phyloP scores from a whole-genome alignment of 2,888 invertebrate genomes.

The Thereva unica region DNA sequence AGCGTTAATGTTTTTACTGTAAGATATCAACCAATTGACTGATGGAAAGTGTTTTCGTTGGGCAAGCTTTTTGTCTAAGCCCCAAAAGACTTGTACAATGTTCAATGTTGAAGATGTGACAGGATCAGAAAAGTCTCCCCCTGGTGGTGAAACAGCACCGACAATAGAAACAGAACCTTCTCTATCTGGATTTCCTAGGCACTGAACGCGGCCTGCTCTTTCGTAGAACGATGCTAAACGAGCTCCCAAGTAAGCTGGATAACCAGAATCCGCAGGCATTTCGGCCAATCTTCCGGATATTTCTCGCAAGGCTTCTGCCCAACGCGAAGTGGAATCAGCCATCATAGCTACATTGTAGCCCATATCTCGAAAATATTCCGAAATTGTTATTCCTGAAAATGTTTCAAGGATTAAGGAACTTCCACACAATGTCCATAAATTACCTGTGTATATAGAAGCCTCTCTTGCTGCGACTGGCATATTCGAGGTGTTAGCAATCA shows the following conservation, averaged over 20 bases:
- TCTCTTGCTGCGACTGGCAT: slow-evolving; percentile 99
- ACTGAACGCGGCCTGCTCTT: slow-evolving; percentile 96
- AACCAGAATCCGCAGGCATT: slow-evolving; percentile 99
- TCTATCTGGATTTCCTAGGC: slow-evolving; percentile 94
- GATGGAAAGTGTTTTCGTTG: slow-evolving; percentile 99
- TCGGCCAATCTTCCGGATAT: slow-evolving; percentile 98
- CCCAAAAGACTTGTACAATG: slow-evolving; percentile 99
- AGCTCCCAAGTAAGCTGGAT: slow-evolving; percentile 98
- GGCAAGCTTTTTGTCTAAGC: slow-evolving; percentile 96
- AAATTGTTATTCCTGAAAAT: slow-evolving; percentile 76
- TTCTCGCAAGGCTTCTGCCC: slow-evolving; percentile 99
- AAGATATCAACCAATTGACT: slow-evolving; percentile 99
- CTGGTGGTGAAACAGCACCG: slow-evolving; percentile 98
- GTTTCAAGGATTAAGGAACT: slow-evolving; percentile 57
- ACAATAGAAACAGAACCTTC: slow-evolving; percentile 99
- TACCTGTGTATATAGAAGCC: slow-evolving; percentile 98
- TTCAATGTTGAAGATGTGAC: slow-evolving; percentile 98
- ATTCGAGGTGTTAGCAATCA: slow-evolving; percentile 99
- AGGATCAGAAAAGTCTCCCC: slow-evolving; percentile 99
- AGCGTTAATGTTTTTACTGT: slow-evolving; percentile 97
- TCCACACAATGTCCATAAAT: slow-evolving; percentile 17
- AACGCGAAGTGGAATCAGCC: slow-evolving; percentile 99
- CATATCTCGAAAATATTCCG: slow-evolving; percentile 99
- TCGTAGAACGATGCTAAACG: slow-evolving; percentile 99
- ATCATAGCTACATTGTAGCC: slow-evolving; percentile 99